Conservation (phyloP, 2,888 invertebrate genomes). For the Nipponacmea schrenckii region DNA sequence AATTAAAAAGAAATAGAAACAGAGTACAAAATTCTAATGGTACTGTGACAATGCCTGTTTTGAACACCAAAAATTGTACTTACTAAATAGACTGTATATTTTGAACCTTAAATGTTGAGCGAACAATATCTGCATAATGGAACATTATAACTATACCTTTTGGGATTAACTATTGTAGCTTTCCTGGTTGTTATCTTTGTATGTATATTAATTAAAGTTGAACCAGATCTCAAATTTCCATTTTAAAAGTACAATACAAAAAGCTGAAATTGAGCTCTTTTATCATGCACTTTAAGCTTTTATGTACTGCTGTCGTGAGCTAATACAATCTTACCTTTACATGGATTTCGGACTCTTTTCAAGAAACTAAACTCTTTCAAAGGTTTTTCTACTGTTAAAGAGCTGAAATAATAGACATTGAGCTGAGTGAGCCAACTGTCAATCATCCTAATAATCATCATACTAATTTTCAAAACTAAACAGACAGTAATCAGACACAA, state of each 20-base stretch:
- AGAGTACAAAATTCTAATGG: not conserved
- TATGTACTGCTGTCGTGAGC: not conserved
- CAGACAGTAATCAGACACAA: no score
- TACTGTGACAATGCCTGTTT: no score
- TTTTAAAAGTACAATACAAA: not conserved
- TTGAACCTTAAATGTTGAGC: no score
- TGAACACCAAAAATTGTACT: no score
- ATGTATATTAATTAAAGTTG: not conserved
- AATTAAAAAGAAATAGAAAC: constrained; percentile 6
- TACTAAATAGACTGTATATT: no score
- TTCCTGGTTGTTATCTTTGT: not conserved
- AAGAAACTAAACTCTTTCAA: constrained; percentile 38
- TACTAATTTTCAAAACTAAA: no score
- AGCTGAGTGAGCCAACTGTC: no score
- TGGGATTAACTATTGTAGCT: no score
- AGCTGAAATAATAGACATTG: constrained; percentile 27
- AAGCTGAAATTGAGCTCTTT: not conserved
- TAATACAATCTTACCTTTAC: constrained; percentile 26
- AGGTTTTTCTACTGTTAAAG: constrained; percentile 32
- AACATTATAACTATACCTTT: no score
- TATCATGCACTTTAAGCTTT: not conserved
- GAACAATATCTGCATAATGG: no score
- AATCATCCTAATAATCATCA: no score
- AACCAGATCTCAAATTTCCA: no score
- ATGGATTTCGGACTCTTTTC: constrained; percentile 38